phyloP scores from a whole-genome alignment of 2,797 vertebrate genomes.

The Chelidonichthys spinosus region DNA sequence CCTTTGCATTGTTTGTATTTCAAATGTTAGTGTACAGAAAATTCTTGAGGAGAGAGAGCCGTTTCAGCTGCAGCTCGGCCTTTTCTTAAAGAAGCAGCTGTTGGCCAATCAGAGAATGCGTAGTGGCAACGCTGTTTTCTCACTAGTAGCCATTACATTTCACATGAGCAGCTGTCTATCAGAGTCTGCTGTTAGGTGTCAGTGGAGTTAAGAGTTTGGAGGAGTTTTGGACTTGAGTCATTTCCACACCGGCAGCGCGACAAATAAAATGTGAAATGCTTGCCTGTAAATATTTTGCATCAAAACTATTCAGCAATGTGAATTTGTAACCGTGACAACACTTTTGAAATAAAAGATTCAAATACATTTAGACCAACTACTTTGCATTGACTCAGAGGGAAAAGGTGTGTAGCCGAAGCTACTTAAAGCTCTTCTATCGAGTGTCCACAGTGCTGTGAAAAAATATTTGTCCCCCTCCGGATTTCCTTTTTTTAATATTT shows the following conservation, averaged over 20 bases:
- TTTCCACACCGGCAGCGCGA: neutral
- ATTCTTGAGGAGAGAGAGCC: neutral
- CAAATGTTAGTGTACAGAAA: conserved; percentile 11
- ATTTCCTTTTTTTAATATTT: too few species aligned
- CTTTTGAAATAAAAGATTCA: too few species aligned
- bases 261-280: too few species aligned
- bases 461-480: too few species aligned
- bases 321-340: too few species aligned
- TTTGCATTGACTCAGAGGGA: too few species aligned
- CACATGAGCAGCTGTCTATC: conserved; percentile 29
- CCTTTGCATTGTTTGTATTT: conserved; percentile 3
- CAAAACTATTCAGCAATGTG: too few species aligned
- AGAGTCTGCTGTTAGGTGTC: neutral
- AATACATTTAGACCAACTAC: too few species aligned
- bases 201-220: conserved; percentile 27
- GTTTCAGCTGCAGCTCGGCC: conserved; percentile 25
- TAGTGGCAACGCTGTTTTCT: conserved; percentile 30
- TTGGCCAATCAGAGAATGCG: conserved; percentile 41
- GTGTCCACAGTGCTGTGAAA: neutral
- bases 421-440: neutral
- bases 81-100: conserved; percentile 46
- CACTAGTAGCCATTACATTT: conserved; percentile 22
- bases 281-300: too few species aligned
- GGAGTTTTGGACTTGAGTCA: conserved; percentile 4
- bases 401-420: neutral